Evolutionary conservation across 2,888 invertebrate species (phyloP), one percentile per base, ranked within the genome.

Genomic region (Apamea crenata): DNA sequence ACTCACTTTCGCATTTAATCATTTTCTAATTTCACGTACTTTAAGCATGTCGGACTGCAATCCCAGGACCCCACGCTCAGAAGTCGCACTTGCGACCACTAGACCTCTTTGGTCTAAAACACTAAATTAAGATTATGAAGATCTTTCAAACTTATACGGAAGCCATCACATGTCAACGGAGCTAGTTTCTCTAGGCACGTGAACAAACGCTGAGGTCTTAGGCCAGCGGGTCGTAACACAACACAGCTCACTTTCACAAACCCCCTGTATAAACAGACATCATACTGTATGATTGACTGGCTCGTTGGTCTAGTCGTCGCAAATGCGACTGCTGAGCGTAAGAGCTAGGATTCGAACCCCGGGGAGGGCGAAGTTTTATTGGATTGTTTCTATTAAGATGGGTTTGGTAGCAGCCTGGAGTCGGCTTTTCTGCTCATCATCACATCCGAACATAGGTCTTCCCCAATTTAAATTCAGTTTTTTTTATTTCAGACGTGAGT

Each of bases 131-230:
- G 1, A 56, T 68, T 69, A 69, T 66, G 29, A 84, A 72, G 59
- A 79, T 10, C 18, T 63, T 32, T 73, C 7, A 66, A 69, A 65
- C 65, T 21, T 7, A 65, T 40, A 50, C 74, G 80, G 85, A 75
- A 75, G 80, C 44, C 59, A 25, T 59, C 70, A 76, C 59, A 73
- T 77, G 86, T 80, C 85, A 86, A 63, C 80, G 80, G 4, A 50
- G 74, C 32, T 2, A 74, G 83, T 85, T 86, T 86, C 85, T 77
- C 85, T 10, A 69, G 65, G 47, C 36, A 85, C 83, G 77, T 77
- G 86, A 77, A 83, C 80, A 85, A 86, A 86, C 65, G 44, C 61
- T 73, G 25, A 61, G 86, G 86, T 86, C 85, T 59, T 44, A 86
- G 77, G 83, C 80, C 83, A 86, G 0, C 77, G 44, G 86, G 77